Conservation (phyloP, 2,113 vertebrate species). For the Argyrosomus japonicus region DNA sequence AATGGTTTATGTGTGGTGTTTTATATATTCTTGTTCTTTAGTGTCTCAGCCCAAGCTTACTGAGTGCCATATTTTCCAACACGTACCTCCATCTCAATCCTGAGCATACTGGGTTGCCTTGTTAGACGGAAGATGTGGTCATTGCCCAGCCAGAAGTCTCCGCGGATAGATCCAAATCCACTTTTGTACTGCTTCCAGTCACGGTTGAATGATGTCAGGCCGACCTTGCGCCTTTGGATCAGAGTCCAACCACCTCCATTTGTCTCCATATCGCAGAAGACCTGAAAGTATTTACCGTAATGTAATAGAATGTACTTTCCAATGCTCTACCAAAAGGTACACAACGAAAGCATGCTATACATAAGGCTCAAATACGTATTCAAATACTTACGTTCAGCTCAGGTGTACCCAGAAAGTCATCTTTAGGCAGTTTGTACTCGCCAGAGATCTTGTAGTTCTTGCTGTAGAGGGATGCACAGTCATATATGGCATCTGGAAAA, state of each 20-base stretch:
- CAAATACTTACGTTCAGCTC: constrained; percentile 89
- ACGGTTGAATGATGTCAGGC: constrained; percentile 91
- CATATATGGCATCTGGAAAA: constrained; percentile 92
- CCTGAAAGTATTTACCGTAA: constrained; percentile 79
- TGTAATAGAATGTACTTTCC: not conserved
- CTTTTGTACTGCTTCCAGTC: constrained; percentile 96
- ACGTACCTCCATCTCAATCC: constrained; percentile 93
- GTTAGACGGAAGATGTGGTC: constrained; percentile 94
- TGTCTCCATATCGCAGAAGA: constrained; percentile 97
- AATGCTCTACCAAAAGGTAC: not conserved
- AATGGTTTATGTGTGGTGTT: constrained; percentile 19
- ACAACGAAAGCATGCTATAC: not conserved
- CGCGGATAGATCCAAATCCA: constrained; percentile 93
- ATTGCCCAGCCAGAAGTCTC: constrained; percentile 98
- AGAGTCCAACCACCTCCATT: constrained; percentile 95
- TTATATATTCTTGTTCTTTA: constrained; percentile 4
- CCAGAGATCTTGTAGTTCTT: constrained; percentile 96
- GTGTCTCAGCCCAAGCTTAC: not conserved
- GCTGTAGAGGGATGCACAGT: constrained; percentile 94
- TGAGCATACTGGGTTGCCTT: constrained; percentile 89
- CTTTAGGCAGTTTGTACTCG: constrained; percentile 93
- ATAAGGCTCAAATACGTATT: not conserved
- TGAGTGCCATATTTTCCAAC: constrained; percentile 14
- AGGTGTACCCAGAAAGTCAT: constrained; percentile 93
- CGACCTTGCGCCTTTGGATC: constrained; percentile 95